Evolutionary conservation across 2,113 vertebrate genomes (phyloP).

Genomic region (Hyperoodon ampullatus): DNA sequence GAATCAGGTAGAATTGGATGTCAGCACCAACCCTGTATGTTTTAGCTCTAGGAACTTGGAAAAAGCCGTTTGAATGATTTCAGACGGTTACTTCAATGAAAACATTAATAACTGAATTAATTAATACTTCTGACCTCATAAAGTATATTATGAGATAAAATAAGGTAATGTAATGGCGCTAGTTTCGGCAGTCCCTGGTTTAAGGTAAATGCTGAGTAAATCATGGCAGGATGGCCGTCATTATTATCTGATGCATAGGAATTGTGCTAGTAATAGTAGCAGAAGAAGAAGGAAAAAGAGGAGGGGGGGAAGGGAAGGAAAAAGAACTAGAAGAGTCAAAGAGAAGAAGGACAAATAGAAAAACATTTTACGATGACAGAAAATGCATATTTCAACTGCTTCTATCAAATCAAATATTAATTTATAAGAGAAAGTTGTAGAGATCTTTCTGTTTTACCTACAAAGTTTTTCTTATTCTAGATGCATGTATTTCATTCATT

Average conservation of each 20-base stretch:
- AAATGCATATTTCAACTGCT: not conserved
- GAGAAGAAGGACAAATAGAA: not conserved
- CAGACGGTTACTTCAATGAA: not conserved
- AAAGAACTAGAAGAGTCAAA: not conserved
- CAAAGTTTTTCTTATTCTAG: not conserved
- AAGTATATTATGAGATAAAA: not conserved
- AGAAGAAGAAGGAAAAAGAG: not conserved
- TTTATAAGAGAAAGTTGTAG: not conserved
- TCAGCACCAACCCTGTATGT: not conserved
- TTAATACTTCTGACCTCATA: not conserved
- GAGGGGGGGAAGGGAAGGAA: not conserved
- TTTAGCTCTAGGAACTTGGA: not conserved
- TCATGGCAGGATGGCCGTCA: not conserved
- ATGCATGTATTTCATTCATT: not conserved
- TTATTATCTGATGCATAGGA: not conserved
- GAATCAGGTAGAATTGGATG: not conserved
- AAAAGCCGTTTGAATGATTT: not conserved
- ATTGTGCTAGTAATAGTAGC: not conserved
- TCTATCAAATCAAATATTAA: not conserved
- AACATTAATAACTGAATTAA: not conserved
- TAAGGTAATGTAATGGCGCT: not conserved
- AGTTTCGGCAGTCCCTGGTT: accelerated
- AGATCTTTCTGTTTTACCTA: not conserved
- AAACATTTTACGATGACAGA: not conserved
- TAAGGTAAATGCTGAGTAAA: not conserved